Evolutionary conservation across 2,113 vertebrate genomes (phyloP), one percentile per base, ranked within the genome.

Genomic region (Seriola dumerili): DNA sequence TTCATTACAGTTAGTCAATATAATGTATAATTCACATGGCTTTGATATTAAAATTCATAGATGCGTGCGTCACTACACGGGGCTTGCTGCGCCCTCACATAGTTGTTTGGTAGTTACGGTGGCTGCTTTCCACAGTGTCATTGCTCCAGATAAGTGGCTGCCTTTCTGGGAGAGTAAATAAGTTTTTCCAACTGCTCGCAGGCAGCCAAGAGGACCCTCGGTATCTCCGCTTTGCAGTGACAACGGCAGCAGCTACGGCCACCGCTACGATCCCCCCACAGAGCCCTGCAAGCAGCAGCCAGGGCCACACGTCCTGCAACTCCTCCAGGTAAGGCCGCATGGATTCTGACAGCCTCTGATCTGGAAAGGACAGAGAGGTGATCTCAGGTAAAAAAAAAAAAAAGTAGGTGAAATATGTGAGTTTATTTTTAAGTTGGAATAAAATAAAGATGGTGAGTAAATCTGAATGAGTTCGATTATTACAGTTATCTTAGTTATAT

Each of bases 241-340:
- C 4, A 23, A 81, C 38, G 0, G 86, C 65, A 0, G 81, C 90
- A 0, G 83, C 87, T 4, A 95, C 16, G 8, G 80, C 10, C 5
- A 85, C 83, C 0, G 95, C 79, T 4, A 96, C 8, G 0, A 95
- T 17, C 0, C 93, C 96, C 3, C 98, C 97, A 1, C 94, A 40
- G 17, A 96, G 46, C 0, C 92, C 96, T 0, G 97, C 96, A 7
- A 96, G 94, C 0, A 97, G 38, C 61, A 99, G 76, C 97, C 97
- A 98, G 0, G 88, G 89, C 98, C 98, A 99, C 84, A 96, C 91
- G 17, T 86, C 92, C 59, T 76, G 88, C 11, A 96, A 88, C 85
- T 96, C 95, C 55, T 98, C 94, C 63, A 99, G 89, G 78, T 96
- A 97, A 0, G 96, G 94, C 8, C 69, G 88, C 64, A 96, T 84